These are phyloP conservation scores for Eunapius fragilis DNA, from an alignment of 37 sponge, comb jelly and placozoan genomes.

Conservation along the genomic window DNA sequence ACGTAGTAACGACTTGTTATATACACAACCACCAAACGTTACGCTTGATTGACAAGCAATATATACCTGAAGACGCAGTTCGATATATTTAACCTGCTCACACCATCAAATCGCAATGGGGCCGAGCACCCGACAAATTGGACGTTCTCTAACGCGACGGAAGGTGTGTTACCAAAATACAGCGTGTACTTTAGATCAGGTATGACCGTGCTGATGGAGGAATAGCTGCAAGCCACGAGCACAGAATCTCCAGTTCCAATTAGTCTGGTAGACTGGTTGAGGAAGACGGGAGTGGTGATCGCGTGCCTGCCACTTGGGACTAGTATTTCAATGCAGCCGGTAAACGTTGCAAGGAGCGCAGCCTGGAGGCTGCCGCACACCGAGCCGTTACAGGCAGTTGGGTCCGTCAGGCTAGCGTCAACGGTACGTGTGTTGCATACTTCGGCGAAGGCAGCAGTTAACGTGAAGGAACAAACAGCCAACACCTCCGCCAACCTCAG, in stretches of 20 bases:
- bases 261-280: too few species aligned
- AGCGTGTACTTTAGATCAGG: constrained; percentile 10
- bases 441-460: background rate
- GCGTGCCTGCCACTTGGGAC: background rate
- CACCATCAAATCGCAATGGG: constrained; percentile 29
- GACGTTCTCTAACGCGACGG: constrained; percentile 1
- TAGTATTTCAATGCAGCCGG: background rate
- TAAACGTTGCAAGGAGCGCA: background rate
- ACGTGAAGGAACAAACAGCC: background rate
- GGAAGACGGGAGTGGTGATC: too few species aligned
- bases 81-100: constrained; percentile 3
- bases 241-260: too few species aligned
- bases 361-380: background rate
- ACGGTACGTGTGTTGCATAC: background rate
- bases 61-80: constrained; percentile 44
- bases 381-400: background rate
- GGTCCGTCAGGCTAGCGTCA: background rate
- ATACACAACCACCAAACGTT: too few species aligned
- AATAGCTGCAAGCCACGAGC: too few species aligned
- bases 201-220: too few species aligned
- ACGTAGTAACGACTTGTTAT: too few species aligned
- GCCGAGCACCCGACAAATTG: too few species aligned
- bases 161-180: constrained; percentile 12
- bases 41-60: too few species aligned
- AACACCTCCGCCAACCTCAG: too few species aligned